phyloP scores from a whole-genome alignment of 2,888 invertebrate species.

The Chelonus formosanus region DNA sequence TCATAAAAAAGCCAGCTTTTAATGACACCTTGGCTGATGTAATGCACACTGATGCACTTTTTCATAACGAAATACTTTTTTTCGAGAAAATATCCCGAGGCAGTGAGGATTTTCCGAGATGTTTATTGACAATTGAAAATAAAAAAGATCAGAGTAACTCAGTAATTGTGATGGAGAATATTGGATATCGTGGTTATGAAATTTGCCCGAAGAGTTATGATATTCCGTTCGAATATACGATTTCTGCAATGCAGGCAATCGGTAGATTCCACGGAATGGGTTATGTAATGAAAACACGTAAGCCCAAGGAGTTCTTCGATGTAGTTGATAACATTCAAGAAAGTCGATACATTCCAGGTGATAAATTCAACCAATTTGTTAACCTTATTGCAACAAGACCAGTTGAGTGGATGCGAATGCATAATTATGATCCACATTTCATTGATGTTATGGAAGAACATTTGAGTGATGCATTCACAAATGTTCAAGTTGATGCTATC shows the following conservation, averaged over 20 bases:
- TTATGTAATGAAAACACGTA: slow-evolving; percentile 50
- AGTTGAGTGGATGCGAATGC: slow-evolving; percentile 41
- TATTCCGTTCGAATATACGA: slow-evolving; percentile 46
- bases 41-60: slow-evolving; percentile 37
- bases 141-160: slow-evolving; percentile 35
- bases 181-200: slow-evolving; percentile 43
- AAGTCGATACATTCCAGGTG: slow-evolving; percentile 33
- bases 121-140: slow-evolving; percentile 34
- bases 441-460: slow-evolving; percentile 45
- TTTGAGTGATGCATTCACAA: slow-evolving; percentile 39
- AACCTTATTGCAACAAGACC: slow-evolving; percentile 38
- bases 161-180: slow-evolving; percentile 50
- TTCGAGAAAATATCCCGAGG: slow-evolving; percentile 44
- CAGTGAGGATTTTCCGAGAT: slow-evolving; percentile 35
- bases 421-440: slow-evolving; percentile 45
- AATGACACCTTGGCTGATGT: not conserved
- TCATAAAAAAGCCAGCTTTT: slow-evolving; percentile 42
- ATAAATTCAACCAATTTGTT: not conserved
- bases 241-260: slow-evolving; percentile 50
- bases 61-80: slow-evolving; percentile 57
- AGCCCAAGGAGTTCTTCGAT: slow-evolving; percentile 42
- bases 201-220: slow-evolving; percentile 38
- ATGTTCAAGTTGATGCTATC: slow-evolving; percentile 38
- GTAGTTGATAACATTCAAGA: slow-evolving; percentile 43
- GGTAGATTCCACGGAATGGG: slow-evolving; percentile 53